phyloP scores from a whole-genome alignment of 1,140 invertebrate genomes.

The Brachystomella parvula region DNA sequence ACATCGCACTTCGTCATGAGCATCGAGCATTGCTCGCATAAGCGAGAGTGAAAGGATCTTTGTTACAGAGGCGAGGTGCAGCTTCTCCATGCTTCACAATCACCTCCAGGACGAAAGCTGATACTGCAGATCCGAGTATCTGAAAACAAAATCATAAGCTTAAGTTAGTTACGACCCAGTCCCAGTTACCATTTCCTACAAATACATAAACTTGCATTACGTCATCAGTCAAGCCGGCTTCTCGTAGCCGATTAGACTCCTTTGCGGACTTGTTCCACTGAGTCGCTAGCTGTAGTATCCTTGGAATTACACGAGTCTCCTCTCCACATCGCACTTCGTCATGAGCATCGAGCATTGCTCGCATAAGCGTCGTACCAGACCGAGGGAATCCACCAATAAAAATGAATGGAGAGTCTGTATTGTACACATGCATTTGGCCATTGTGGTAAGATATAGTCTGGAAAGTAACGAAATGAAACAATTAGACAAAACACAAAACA shows the following conservation, averaged over 20 bases:
- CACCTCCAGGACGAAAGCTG: slow-evolving; percentile 91
- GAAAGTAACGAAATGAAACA: neutral
- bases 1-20: slow-evolving; percentile 69
- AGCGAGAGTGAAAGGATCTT: slow-evolving; percentile 95
- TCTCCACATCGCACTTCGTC: slow-evolving; percentile 73
- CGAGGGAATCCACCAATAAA: slow-evolving; percentile 95
- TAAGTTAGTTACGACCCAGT: neutral
- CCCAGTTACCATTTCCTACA: neutral
- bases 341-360: slow-evolving; percentile 97
- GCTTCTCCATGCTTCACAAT: slow-evolving; percentile 92
- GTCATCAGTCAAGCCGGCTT: slow-evolving; percentile 88
- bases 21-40: slow-evolving; percentile 95
- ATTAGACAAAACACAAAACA: neutral
- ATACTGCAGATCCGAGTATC: slow-evolving; percentile 59
- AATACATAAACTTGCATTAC: slow-evolving; percentile 42
- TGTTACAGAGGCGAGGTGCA: slow-evolving; percentile 89
- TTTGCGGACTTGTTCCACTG: slow-evolving; percentile 90
- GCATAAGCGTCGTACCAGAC: slow-evolving; percentile 92
- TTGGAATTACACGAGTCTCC: slow-evolving; percentile 92
- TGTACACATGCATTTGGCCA: slow-evolving; percentile 48
- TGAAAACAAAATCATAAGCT: slow-evolving; percentile 8
- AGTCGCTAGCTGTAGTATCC: slow-evolving; percentile 80
- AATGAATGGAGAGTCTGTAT: slow-evolving; percentile 82
- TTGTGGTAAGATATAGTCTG: slow-evolving; percentile 14
- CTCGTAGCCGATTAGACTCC: slow-evolving; percentile 74